phyloP scores from a whole-genome alignment of 1,140 invertebrate species.

The Tigriopus japonicus region DNA sequence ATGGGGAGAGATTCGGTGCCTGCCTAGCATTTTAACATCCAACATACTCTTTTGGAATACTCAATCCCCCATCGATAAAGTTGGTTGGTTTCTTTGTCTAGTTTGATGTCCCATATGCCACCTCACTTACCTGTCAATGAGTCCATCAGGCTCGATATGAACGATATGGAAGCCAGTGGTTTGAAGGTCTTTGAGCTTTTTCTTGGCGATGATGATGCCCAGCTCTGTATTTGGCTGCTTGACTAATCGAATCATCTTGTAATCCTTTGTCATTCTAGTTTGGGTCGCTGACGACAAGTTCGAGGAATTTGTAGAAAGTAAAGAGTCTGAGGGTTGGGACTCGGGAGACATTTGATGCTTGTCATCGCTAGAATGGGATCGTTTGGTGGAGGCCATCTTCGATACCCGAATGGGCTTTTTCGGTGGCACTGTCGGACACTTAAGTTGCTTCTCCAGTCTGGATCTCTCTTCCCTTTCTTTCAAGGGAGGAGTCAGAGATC shows the following conservation, averaged over 20 bases:
- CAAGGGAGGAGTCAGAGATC: neutral
- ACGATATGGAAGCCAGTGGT: slow-evolving; percentile 2
- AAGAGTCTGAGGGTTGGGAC: neutral
- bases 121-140: slow-evolving; percentile 9
- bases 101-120: too few relatives aligned
- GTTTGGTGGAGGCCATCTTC: neutral
- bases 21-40: too few relatives aligned
- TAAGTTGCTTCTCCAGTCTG: neutral
- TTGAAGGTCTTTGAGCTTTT: neutral
- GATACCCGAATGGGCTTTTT: neutral
- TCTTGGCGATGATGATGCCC: slow-evolving; percentile 12
- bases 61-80: too few relatives aligned
- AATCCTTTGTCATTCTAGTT: slow-evolving; percentile 1
- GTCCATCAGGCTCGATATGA: slow-evolving; percentile 8
- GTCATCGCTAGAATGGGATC: neutral
- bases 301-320: too few relatives aligned
- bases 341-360: neutral
- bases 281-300: neutral
- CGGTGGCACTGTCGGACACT: neutral
- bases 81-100: too few relatives aligned
- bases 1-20: too few relatives aligned
- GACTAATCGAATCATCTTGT: slow-evolving; percentile 3
- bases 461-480: too few relatives aligned
- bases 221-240: slow-evolving; percentile 1
- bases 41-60: too few relatives aligned